A percentile compares a stretch with the other conserved stretches of the same genome.
phyloP scores from a whole-genome alignment of 2,888 invertebrate species.

The Serrognathus titanus region DNA sequence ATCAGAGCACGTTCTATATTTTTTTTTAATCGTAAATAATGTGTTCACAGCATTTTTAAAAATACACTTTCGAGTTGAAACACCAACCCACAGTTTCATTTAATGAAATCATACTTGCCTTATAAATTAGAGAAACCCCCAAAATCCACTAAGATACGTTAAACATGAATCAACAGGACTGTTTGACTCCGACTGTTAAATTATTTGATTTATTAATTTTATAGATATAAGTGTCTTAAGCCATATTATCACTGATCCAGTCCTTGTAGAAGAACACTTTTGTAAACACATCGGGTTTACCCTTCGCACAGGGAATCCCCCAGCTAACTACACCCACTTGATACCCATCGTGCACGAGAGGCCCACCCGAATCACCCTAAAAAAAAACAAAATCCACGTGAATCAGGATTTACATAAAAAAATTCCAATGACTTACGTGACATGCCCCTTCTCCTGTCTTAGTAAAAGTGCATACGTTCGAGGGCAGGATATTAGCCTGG shows the following conservation, averaged over 20 bases:
- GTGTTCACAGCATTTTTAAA: no score
- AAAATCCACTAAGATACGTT: no score
- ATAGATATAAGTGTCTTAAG: neutral
- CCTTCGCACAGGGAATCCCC: conserved; percentile 49
- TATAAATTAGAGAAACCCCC: no score
- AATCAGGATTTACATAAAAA: neutral
- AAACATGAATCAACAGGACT: no score
- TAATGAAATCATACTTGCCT: no score
- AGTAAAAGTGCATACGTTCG: conserved; percentile 32
- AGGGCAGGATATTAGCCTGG: conserved; percentile 9
- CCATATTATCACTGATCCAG: conserved; percentile 40
- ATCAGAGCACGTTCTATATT: no score
- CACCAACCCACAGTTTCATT: no score
- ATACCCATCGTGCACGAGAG: conserved; percentile 51
- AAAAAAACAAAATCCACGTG: neutral
- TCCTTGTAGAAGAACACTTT: conserved; percentile 43
- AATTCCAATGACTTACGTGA: conserved; percentile 23
- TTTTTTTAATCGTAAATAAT: no score
- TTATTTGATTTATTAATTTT: no score
- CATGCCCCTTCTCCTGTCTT: conserved; percentile 35
- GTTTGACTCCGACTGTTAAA: no score
- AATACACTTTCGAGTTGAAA: no score
- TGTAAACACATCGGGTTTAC: conserved; percentile 48
- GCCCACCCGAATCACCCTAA: conserved; percentile 55
- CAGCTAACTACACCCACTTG: conserved; percentile 53